phyloP scores from a whole-genome alignment of 2,113 vertebrate genomes.

The Gallinago undulata region DNA sequence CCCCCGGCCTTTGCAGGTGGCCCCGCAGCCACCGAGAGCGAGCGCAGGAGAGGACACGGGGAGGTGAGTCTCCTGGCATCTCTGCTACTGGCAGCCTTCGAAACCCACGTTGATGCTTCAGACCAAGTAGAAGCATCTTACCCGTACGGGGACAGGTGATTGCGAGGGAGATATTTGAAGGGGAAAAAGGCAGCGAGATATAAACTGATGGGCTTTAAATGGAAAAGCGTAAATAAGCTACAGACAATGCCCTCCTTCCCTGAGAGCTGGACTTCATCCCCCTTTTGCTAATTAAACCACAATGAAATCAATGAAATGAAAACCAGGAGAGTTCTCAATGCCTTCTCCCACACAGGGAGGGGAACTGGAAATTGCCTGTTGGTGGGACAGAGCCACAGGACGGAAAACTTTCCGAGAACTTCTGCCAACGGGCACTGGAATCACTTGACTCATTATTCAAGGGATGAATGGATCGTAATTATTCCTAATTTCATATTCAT shows the following conservation, averaged over 20 bases:
- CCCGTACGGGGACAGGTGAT: neutral
- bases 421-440: neutral
- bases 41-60: neutral
- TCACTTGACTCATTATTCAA: neutral
- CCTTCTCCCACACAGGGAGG: too few species aligned
- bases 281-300: constrained; percentile 25
- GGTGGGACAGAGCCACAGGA: neutral
- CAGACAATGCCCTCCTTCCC: neutral
- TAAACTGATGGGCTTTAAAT: neutral
- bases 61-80: fast-evolving
- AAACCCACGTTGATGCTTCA: neutral
- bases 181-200: neutral
- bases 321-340: neutral
- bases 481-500: constrained; percentile 44
- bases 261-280: neutral
- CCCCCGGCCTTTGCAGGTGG: fast-evolving
- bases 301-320: neutral
- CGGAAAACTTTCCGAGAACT: neutral
- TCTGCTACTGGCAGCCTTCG: neutral
- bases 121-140: neutral
- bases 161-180: neutral
- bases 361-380: too few species aligned
- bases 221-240: neutral
- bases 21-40: fast-evolving
- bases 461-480: constrained; percentile 12